A percentile compares a stretch with the other conserved stretches of the same genome.
phyloP scores from a whole-genome alignment of 2,797 vertebrate species.

The Selene dorsalis region DNA sequence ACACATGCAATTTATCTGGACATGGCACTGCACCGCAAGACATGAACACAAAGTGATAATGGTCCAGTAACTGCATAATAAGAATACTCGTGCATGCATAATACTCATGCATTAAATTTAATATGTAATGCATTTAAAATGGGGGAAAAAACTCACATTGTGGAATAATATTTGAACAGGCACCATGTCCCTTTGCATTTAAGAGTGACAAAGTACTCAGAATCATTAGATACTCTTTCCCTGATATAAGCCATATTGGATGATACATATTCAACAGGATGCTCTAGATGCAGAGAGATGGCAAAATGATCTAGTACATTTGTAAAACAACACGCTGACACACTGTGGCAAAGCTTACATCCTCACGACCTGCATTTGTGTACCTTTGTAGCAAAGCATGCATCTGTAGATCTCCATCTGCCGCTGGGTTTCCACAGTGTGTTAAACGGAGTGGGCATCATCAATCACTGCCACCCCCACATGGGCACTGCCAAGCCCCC shows the following conservation, averaged over 20 bases:
- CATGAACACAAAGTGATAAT: slow-evolving; percentile 34
- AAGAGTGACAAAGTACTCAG: slow-evolving; percentile 6
- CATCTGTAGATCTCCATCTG: slow-evolving; percentile 78
- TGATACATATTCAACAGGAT: slow-evolving; percentile 36
- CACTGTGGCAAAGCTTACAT: slow-evolving; percentile 44
- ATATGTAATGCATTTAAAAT: slow-evolving; percentile 33
- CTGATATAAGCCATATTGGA: slow-evolving; percentile 38
- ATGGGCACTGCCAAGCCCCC: slow-evolving; percentile 78
- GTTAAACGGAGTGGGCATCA: slow-evolving; percentile 80
- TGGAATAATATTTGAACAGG: slow-evolving; percentile 24
- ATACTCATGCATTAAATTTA: slow-evolving; percentile 21
- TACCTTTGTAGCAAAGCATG: slow-evolving; percentile 57
- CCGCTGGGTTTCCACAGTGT: slow-evolving; percentile 73
- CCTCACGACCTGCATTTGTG: slow-evolving; percentile 50
- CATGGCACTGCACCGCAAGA: slow-evolving; percentile 9
- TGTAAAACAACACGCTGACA: slow-evolving; percentile 56
- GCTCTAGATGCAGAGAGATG: slow-evolving; percentile 27
- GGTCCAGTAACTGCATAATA: slow-evolving; percentile 32
- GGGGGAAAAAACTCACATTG: neutral
- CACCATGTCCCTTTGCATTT: slow-evolving; percentile 9
- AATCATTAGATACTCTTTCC: slow-evolving; percentile 46
- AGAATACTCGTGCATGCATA: slow-evolving; percentile 42
- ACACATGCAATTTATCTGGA: slow-evolving; percentile 47
- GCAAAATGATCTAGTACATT: slow-evolving; percentile 36
- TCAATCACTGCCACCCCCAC: slow-evolving; percentile 82